Conservation (phyloP, 2,888 invertebrate genomes). For the Elgonia sp. region DNA sequence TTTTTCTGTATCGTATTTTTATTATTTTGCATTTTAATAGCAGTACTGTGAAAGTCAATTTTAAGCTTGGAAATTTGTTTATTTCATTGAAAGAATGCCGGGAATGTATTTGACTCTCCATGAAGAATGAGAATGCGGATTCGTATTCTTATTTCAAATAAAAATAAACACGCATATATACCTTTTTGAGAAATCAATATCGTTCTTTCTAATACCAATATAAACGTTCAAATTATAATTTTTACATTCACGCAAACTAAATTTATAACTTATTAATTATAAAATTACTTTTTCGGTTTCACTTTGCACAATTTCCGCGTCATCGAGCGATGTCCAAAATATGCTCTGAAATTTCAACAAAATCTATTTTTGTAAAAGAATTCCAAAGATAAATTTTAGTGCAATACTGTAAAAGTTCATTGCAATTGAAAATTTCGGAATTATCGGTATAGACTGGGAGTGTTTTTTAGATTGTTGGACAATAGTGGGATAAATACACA, state of each 20-base stretch:
- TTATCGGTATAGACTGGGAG: neutral
- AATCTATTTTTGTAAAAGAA: conserved; percentile 12
- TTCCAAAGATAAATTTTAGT: neutral
- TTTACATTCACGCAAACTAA: conserved; percentile 4
- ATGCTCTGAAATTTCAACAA: conserved; percentile 36
- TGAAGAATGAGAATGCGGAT: conserved; percentile 6
- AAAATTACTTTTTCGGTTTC: conserved; percentile 39
- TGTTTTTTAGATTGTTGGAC: conserved; percentile 36
- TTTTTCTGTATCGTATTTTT: neutral
- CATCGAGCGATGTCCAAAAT: neutral
- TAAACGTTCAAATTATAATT: neutral
- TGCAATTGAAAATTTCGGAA: neutral
- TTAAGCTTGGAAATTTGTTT: conserved; percentile 30
- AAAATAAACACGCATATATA: neutral
- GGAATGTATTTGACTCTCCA: conserved; percentile 10
- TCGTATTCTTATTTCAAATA: conserved; percentile 1
- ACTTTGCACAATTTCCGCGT: conserved; percentile 19
- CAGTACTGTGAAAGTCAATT: neutral
- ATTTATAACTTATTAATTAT: neutral
- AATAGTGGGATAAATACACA: conserved; percentile 34
- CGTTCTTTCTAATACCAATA: too few species aligned
- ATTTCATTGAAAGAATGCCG: conserved; percentile 19
- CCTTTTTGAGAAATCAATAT: too few species aligned
- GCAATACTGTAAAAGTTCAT: neutral
- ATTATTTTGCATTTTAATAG: conserved; percentile 4